A percentile compares a stretch with the other conserved stretches of the same genome.
These are phyloP conservation scores for Tromatobia lineatoria DNA, from an alignment of 2,888 invertebrate genomes.

Conservation along the genomic window DNA sequence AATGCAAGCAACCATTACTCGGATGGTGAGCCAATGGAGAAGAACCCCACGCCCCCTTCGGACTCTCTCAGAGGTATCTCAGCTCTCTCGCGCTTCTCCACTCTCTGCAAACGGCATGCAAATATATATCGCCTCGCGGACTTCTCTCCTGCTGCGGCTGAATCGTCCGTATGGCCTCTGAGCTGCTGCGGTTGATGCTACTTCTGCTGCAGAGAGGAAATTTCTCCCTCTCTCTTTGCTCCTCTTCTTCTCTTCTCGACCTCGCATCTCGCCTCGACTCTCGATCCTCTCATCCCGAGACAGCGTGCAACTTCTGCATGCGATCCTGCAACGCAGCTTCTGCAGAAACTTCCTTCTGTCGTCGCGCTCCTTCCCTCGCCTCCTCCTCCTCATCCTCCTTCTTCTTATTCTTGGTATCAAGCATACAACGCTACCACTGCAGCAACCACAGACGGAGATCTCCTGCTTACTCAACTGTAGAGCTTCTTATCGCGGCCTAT, in stretches of 20 bases:
- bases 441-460: constrained; percentile 37
- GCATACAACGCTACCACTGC: constrained; percentile 4
- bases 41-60: constrained; percentile 85
- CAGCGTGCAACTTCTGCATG: constrained; percentile 67
- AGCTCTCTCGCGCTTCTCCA: constrained; percentile 27
- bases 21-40: constrained; percentile 85
- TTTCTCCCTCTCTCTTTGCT: constrained; percentile 34
- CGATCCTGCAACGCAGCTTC: constrained; percentile 62
- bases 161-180: constrained; percentile 60
- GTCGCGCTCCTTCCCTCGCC: constrained; percentile 55
- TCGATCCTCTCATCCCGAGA: constrained; percentile 63
- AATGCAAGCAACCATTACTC: constrained; percentile 85
- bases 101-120: constrained; percentile 81
- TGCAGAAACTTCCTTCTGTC: constrained; percentile 68
- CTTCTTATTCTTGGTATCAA: constrained; percentile 21
- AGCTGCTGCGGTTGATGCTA: constrained; percentile 50
- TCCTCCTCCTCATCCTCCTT: constrained; percentile 39
- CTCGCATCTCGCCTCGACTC: constrained; percentile 56
- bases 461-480: constrained; percentile 17
- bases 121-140: constrained; percentile 78
- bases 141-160: constrained; percentile 69
- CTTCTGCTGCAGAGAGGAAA: constrained; percentile 47
- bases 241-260: constrained; percentile 17
- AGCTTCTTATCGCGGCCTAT: constrained; percentile 48
- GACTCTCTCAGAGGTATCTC: constrained; percentile 71